A percentile compares a stretch with the other conserved stretches of the same genome.
Evolutionary conservation across 2,888 invertebrate species (phyloP).

Genomic region (Cryptus armator): DNA sequence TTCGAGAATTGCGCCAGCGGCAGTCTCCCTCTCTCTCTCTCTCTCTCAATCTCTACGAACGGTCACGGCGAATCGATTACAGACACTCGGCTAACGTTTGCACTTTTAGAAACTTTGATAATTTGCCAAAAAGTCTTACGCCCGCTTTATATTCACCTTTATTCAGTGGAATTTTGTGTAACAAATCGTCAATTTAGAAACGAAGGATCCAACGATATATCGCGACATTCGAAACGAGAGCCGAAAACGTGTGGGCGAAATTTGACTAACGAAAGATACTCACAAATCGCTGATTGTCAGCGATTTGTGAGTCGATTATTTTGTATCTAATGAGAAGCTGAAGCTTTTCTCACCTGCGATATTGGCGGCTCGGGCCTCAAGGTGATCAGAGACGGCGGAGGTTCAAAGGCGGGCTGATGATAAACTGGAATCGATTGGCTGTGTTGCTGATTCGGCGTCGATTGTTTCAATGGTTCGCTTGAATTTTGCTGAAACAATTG

Average conservation of each 20-base stretch:
- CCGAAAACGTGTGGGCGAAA: not conserved
- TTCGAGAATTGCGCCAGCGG: conserved; percentile 30
- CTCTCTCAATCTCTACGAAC: not conserved
- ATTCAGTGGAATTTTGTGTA: not conserved
- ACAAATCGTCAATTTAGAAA: conserved; percentile 42
- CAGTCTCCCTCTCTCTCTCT: too few species aligned
- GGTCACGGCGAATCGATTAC: conserved; percentile 1
- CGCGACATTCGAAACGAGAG: conserved; percentile 9
- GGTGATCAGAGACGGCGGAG: conserved; percentile 90
- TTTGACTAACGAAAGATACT: not conserved
- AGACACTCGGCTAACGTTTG: not conserved
- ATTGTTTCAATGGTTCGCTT: conserved; percentile 62
- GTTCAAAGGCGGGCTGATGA: conserved; percentile 84
- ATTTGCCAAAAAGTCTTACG: conserved; percentile 42
- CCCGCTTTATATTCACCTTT: not conserved
- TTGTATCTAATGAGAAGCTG: too few species aligned
- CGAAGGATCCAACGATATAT: conserved; percentile 39
- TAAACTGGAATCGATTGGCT: conserved; percentile 66
- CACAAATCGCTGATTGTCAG: too few species aligned
- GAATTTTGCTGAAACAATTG: conserved; percentile 72
- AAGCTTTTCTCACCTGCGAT: conserved; percentile 86
- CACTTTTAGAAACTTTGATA: conserved; percentile 51
- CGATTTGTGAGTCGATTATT: too few species aligned
- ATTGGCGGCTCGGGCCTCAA: conserved; percentile 91
- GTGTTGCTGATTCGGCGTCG: conserved; percentile 71